Evolutionary conservation across 2,888 invertebrate genomes (phyloP).

Genomic region (Ormyrus labotus): DNA sequence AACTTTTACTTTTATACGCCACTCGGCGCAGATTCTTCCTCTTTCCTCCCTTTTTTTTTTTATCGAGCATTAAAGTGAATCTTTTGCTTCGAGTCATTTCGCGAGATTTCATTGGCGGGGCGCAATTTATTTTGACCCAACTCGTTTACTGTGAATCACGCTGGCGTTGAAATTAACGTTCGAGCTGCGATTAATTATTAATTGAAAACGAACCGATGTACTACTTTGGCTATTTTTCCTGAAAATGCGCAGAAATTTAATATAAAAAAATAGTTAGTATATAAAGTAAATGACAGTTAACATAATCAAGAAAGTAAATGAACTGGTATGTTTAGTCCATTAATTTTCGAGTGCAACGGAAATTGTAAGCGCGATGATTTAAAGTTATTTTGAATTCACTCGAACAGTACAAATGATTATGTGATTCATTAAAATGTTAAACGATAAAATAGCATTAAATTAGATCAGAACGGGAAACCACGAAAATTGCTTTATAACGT

Average conservation of each 20-base stretch:
- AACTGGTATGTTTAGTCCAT: too few relatives aligned
- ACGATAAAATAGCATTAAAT: not conserved
- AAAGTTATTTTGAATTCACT: not conserved
- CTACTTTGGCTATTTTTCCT: too few relatives aligned
- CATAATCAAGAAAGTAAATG: too few relatives aligned
- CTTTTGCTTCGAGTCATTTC: constrained; percentile 40
- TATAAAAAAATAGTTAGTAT: too few relatives aligned
- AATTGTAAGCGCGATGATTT: not conserved
- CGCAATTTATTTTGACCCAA: too few relatives aligned
- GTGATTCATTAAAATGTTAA: not conserved
- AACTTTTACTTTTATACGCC: constrained; percentile 48
- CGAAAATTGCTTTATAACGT: constrained; percentile 18
- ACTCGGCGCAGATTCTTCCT: not conserved
- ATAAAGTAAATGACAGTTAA: too few relatives aligned
- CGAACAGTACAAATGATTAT: not conserved
- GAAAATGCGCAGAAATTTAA: too few relatives aligned
- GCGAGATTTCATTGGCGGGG: constrained; percentile 3
- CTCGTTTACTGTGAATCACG: too few relatives aligned
- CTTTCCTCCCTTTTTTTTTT: constrained; percentile 14
- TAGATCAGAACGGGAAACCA: not conserved
- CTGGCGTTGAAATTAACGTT: too few relatives aligned
- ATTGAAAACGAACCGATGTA: too few relatives aligned
- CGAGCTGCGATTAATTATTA: too few relatives aligned
- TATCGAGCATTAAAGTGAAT: constrained; percentile 46
- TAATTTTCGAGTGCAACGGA: too few relatives aligned